Evolutionary conservation across 2,888 invertebrate species (phyloP), one percentile per base, ranked within the genome.

Genomic region (Cerastoderma edule): DNA sequence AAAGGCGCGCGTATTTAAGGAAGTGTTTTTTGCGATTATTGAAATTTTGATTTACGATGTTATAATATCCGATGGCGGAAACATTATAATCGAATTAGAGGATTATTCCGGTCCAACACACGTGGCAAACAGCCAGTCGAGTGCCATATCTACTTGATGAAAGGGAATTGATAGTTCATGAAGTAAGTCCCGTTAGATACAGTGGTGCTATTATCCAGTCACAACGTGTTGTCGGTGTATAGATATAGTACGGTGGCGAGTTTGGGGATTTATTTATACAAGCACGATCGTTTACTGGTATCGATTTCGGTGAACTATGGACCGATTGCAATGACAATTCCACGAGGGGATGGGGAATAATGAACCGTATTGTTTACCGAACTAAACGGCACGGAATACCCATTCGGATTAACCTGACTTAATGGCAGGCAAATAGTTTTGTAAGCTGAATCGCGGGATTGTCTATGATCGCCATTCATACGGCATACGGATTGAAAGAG

Each of bases 141-240:
- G 39, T 13, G 10, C 39, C 8, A 39, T 13, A 39, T 39, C 8
- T 8, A 39, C 39, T 16, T 39, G 16, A 39, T 13, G 63, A 53
- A 71, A 54, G 50, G 53, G 64, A 48, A 65, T 48, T 71, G 53
- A 35, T 71, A 50, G 63, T 71, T n/a, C 32, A 44, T 48, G 57
- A 46, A 44, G 57, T 56, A 72, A 66, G 66, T 72, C 53, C 65
- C 56, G n/a, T 39, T 66, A 53, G 66, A 35, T 39, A 66, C 24
- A 66, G 54, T 65, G 66, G 70, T 63, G 63, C 8, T 57, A 57
- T 54, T 16, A 6, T n/a, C 6, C 19, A n/a, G 8, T 53, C 8
- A 16, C n/a, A 53, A 39, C 8, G 8, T 16, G 10, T 16, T 39
- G 16, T 10, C 39, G 16, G 39, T 16, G 10, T 10, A 39, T 10